Percentiles rank a stretch among this genome's conserved stretches.
Evolutionary conservation across 2,797 vertebrate species (phyloP).

Genomic region (Sebastes melanostomus): DNA sequence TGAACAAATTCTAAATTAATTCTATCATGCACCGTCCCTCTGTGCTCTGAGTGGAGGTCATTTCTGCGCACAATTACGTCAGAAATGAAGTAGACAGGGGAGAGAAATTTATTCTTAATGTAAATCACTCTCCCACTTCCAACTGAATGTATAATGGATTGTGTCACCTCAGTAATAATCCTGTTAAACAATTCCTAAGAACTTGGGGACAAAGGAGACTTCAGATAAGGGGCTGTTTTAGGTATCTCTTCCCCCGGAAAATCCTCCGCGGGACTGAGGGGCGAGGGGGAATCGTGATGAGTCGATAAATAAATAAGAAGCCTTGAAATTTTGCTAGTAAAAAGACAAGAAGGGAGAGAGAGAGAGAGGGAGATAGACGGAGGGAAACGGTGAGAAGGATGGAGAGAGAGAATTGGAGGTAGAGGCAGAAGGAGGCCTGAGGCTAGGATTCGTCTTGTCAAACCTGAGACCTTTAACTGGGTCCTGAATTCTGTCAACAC

Average conservation of each 20-base stretch:
- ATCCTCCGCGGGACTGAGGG: conserved; percentile 54
- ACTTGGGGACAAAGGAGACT: conserved; percentile 67
- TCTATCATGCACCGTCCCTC: conserved; percentile 39
- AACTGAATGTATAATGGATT: conserved; percentile 63
- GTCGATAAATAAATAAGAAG: conserved; percentile 78
- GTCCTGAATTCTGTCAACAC: conserved; percentile 78
- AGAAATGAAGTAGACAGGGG: conserved; percentile 53
- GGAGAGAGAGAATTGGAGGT: conserved; percentile 49
- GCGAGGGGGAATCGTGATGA: conserved; percentile 69
- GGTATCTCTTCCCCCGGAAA: conserved; percentile 56
- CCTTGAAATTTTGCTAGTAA: conserved; percentile 67
- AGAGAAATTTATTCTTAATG: conserved; percentile 54
- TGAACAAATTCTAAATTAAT: conserved; percentile 53
- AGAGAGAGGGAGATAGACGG: conserved; percentile 5
- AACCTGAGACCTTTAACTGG: conserved; percentile 80
- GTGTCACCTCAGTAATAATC: conserved; percentile 70
- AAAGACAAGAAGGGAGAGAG: conserved; percentile 36
- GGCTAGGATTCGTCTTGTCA: conserved; percentile 80
- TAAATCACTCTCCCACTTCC: conserved; percentile 60
- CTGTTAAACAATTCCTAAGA: conserved; percentile 72
- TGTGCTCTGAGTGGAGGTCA: conserved; percentile 47
- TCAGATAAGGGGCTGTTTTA: conserved; percentile 68
- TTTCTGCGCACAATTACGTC: conserved; percentile 52
- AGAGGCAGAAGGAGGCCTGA: conserved; percentile 61
- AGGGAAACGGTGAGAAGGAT: conserved; percentile 28